These are phyloP conservation scores for Lordiphosa mommai DNA, from an alignment of 1,140 invertebrate species.

Conservation along the genomic window DNA sequence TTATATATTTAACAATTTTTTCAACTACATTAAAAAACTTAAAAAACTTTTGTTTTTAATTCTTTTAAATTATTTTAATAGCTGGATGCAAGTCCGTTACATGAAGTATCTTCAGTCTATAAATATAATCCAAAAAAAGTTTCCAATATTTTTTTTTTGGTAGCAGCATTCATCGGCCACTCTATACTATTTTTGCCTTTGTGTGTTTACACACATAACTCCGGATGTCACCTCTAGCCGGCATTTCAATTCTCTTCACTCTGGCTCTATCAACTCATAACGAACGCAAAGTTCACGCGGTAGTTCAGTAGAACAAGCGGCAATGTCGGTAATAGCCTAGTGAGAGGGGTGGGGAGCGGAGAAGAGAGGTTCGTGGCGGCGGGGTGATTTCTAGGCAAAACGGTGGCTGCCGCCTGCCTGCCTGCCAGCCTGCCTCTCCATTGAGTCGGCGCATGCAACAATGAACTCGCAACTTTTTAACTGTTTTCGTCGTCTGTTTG, in stretches of 20 bases:
- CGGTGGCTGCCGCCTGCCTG: slow-evolving; percentile 27
- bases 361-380: slow-evolving; percentile 9
- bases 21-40: too few relatives aligned
- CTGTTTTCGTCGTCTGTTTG: slow-evolving; percentile 64
- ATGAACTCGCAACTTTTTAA: slow-evolving; percentile 76
- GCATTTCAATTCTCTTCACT: neutral
- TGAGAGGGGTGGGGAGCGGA: neutral
- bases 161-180: too few relatives aligned
- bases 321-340: neutral
- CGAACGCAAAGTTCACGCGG: slow-evolving; percentile 66
- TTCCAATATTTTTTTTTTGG: too few relatives aligned
- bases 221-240: slow-evolving; percentile 12
- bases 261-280: slow-evolving; percentile 42
- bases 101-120: too few relatives aligned
- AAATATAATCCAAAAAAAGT: too few relatives aligned
- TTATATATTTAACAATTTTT: too few relatives aligned
- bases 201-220: too few relatives aligned
- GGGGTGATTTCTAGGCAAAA: slow-evolving; percentile 29
- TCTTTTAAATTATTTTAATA: too few relatives aligned
- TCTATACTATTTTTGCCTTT: too few relatives aligned
- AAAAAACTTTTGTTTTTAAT: too few relatives aligned
- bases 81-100: too few relatives aligned
- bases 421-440: slow-evolving; percentile 7
- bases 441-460: slow-evolving; percentile 56
- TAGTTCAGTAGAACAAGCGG: slow-evolving; percentile 65